Percentiles rank a stretch among this genome's conserved stretches.
phyloP scores from a whole-genome alignment of 2,113 vertebrate genomes.

The Alouatta palliata region DNA sequence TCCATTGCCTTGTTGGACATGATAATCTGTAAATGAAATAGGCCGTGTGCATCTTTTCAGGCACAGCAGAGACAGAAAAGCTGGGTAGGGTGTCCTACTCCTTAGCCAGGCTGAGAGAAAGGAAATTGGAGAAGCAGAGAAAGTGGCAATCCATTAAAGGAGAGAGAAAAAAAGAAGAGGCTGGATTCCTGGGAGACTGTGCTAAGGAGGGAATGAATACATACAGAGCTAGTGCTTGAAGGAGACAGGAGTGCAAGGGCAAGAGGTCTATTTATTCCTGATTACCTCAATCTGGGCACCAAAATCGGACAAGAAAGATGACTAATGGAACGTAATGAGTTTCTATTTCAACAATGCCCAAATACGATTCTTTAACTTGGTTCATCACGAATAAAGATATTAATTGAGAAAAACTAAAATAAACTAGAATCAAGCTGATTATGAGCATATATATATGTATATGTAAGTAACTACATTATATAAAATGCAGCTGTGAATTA shows the following conservation, averaged over 20 bases:
- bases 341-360: slow-evolving; percentile 61
- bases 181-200: not conserved
- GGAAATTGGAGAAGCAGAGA: not conserved
- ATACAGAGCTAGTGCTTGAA: not conserved
- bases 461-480: too few relatives aligned
- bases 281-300: slow-evolving; percentile 30
- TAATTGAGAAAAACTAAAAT: slow-evolving; percentile 53
- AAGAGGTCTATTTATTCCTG: slow-evolving; percentile 26
- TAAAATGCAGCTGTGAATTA: not conserved
- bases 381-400: slow-evolving; percentile 34
- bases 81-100: not conserved
- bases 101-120: not conserved
- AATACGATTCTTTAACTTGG: slow-evolving; percentile 23
- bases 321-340: slow-evolving; percentile 26
- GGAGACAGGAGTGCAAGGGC: not conserved
- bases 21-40: not conserved
- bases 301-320: slow-evolving; percentile 43
- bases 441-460: not conserved
- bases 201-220: not conserved
- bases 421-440: not conserved
- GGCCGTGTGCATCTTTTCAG: not conserved
- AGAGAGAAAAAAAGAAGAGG: not conserved
- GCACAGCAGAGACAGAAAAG: not conserved
- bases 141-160: not conserved
- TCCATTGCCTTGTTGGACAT: not conserved